Evolutionary conservation across 2,888 invertebrate species (phyloP).

Genomic region (Agonopterix heracliana): DNA sequence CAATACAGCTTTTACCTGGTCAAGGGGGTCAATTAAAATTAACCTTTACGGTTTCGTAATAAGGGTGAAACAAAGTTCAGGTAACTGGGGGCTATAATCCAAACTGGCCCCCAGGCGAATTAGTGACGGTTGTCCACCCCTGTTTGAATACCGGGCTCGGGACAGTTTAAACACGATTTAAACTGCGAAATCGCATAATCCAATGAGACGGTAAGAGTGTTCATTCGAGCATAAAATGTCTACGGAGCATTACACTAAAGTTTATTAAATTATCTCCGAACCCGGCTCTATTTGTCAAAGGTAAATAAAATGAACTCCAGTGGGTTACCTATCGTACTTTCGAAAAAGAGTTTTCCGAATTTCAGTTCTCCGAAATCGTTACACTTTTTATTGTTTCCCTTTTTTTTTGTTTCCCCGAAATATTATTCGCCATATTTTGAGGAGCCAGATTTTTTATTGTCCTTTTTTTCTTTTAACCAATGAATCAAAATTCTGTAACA

Average conservation of each 20-base stretch:
- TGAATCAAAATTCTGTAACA: too few relatives aligned
- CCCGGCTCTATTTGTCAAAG: not conserved
- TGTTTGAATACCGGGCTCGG: slow-evolving; percentile 42
- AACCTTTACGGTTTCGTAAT: slow-evolving; percentile 19
- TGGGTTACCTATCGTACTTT: too few relatives aligned
- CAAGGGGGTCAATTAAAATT: slow-evolving; percentile 17
- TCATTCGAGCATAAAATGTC: slow-evolving; percentile 39
- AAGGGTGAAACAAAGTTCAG: slow-evolving; percentile 19
- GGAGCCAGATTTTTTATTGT: too few relatives aligned
- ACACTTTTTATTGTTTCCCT: too few relatives aligned
- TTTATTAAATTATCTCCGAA: slow-evolving; percentile 2
- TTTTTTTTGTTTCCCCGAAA: too few relatives aligned
- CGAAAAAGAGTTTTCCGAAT: too few relatives aligned
- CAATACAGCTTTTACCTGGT: slow-evolving; percentile 22
- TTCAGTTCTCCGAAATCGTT: too few relatives aligned
- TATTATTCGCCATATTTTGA: too few relatives aligned
- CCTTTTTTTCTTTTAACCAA: too few relatives aligned
- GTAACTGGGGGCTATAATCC: slow-evolving; percentile 13
- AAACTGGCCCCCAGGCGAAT: slow-evolving; percentile 29
- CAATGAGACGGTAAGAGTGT: slow-evolving; percentile 52
- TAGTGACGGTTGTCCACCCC: slow-evolving; percentile 46
- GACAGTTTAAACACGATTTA: slow-evolving; percentile 60
- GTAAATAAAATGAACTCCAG: too few relatives aligned
- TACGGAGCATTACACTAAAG: slow-evolving; percentile 8
- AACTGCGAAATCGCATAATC: slow-evolving; percentile 66